These are phyloP conservation scores for Choristoneura fumiferana DNA, from an alignment of 1,140 invertebrate species.

Conservation along the genomic window DNA sequence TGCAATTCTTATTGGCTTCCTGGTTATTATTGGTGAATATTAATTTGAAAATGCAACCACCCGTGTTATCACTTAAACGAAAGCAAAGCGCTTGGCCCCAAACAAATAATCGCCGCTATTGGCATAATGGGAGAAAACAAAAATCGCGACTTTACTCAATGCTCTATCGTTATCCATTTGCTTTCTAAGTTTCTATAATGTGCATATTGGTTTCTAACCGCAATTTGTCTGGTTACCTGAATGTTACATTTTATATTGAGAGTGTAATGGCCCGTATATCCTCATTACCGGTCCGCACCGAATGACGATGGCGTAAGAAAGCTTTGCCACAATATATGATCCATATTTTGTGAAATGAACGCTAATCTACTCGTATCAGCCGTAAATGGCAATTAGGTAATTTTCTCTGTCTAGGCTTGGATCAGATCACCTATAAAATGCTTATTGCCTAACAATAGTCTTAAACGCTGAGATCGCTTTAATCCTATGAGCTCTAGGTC, in stretches of 20 bases:
- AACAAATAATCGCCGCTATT: constrained; percentile 1
- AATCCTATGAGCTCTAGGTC: too few relatives aligned
- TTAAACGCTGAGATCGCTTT: too few relatives aligned
- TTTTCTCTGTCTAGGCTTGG: background rate
- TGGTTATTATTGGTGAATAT: constrained; percentile 1
- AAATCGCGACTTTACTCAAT: constrained; percentile 25
- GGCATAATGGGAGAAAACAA: constrained; percentile 6
- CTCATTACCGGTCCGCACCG: constrained; percentile 1
- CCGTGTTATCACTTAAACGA: background rate
- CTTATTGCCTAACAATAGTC: background rate
- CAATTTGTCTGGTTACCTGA: constrained; percentile 25
- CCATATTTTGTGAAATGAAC: constrained; percentile 3
- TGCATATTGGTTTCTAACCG: constrained; percentile 35
- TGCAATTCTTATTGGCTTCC: background rate
- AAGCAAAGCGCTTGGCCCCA: background rate
- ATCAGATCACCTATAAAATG: background rate
- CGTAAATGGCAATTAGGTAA: constrained; percentile 1
- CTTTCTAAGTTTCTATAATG: constrained; percentile 27
- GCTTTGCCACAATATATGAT: background rate
- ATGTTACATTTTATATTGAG: constrained; percentile 35
- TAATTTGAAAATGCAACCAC: background rate
- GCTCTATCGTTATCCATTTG: constrained; percentile 20
- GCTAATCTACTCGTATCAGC: too few relatives aligned
- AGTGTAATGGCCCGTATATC: constrained; percentile 19
- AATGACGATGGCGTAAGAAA: background rate